A percentile compares a stretch with the other conserved stretches of the same genome.
phyloP scores from a whole-genome alignment of 2,113 vertebrate species.

The Phylloscopus trochiloides region DNA sequence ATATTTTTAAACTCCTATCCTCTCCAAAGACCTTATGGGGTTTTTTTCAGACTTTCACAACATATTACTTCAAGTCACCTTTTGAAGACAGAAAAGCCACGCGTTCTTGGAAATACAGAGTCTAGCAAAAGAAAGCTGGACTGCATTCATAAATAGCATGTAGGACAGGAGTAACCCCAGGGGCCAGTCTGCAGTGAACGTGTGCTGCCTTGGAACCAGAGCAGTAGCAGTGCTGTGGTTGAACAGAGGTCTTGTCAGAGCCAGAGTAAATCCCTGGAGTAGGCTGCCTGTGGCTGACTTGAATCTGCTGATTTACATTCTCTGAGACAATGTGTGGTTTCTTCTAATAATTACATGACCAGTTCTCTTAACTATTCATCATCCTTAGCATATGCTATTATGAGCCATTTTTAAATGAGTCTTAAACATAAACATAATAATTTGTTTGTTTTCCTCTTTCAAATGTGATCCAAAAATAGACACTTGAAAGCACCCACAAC shows the following conservation, averaged over 20 bases:
- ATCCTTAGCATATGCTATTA: constrained; percentile 18
- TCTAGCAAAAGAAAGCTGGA: constrained; percentile 21
- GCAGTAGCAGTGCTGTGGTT: not conserved
- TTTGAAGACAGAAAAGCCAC: not conserved
- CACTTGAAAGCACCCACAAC: not conserved
- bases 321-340: constrained; percentile 34
- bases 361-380: constrained; percentile 52
- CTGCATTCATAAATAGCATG: constrained; percentile 45
- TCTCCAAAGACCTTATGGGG: not conserved
- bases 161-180: constrained; percentile 56
- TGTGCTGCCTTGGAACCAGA: constrained; percentile 49
- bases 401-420: not conserved
- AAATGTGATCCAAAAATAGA: constrained; percentile 3
- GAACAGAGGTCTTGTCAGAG: constrained; percentile 47
- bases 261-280: not conserved
- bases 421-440: not conserved
- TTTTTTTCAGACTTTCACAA: not conserved
- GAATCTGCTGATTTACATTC: constrained; percentile 52
- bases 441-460: constrained; percentile 40
- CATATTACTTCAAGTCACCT: constrained; percentile 5
- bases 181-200: not conserved
- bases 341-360: constrained; percentile 49
- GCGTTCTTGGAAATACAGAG: constrained; percentile 18
- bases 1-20: not conserved
- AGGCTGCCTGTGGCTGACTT: not conserved